Evolutionary conservation across 2,888 invertebrate species (phyloP), one percentile per base, ranked within the genome.

Genomic region (Acanthococcus lagerstroemiae): DNA sequence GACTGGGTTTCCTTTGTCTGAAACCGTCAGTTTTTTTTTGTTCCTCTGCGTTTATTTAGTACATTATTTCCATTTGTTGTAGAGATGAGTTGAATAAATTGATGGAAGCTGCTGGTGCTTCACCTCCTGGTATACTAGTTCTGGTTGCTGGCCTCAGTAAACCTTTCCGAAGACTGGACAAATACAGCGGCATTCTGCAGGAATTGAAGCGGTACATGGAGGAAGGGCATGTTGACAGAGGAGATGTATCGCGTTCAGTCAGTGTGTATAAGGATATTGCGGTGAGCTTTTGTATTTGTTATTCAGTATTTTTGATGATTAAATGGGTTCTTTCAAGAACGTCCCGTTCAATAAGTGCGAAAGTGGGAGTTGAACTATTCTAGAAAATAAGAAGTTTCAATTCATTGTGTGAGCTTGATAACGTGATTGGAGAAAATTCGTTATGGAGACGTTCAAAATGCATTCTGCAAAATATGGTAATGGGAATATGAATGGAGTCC

Each of bases 191-290:
- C 3, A 88, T 91, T 84, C 79, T 97, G 58, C 95, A 96, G 76
- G 97, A 99, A 76, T 78, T 97, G 68, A 95, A 96, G 72, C 81
- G 96, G 68, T 95, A 96, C 75, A 89, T 96, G 65, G 95, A 95
- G 76, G 95, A 95, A 76, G 88, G 87, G 70, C 95, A 99, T 77
- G 85, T 89, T 0, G 99, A 99, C 77, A 82, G 96, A 70, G 97
- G 97, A 1, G 96, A 99, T 75, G 92, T 95, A 0, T 96, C 97
- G 77, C 82, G 97, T 70, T 94, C 96, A 50, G 89, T 94, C 69
- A 86, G 87, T 71, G 90, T 97, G 44, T 99, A 91, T 76, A 91
- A 94, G 76, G 95, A 96, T 73, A 88, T 99, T 73, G 88, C 92
- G 72, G 94, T 94, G 78, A 82, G 85, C 78, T 60, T 37, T 37